A percentile compares a stretch with the other conserved stretches of the same genome.
phyloP scores from a whole-genome alignment of 2,888 invertebrate genomes.

The Drosophila greeni region DNA sequence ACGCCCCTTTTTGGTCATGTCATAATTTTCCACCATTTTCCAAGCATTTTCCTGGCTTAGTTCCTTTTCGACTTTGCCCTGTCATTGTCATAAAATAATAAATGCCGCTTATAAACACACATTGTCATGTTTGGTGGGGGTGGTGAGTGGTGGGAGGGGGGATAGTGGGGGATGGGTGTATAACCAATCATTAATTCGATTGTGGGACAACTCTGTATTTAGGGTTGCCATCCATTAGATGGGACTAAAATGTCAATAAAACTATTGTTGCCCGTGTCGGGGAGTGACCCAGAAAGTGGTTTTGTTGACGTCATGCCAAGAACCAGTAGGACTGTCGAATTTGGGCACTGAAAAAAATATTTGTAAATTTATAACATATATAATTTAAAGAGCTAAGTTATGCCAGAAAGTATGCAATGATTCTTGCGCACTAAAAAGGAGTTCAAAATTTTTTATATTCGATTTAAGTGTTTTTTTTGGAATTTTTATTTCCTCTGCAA shows the following conservation, averaged over 20 bases:
- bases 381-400: neutral
- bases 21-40: slow-evolving; percentile 4
- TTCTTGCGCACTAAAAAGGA: no score
- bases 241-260: slow-evolving; percentile 41
- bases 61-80: slow-evolving; percentile 25
- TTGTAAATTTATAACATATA: neutral
- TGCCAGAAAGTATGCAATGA: neutral
- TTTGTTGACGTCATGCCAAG: slow-evolving; percentile 39
- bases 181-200: slow-evolving; percentile 45
- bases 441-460: no score
- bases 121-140: slow-evolving; percentile 17
- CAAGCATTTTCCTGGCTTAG: slow-evolving; percentile 7
- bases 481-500: slow-evolving; percentile 8
- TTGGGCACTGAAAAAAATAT: slow-evolving; percentile 12
- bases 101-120: slow-evolving; percentile 57
- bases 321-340: slow-evolving; percentile 16
- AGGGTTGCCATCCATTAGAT: slow-evolving; percentile 27
- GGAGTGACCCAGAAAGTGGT: slow-evolving; percentile 40
- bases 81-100: slow-evolving; percentile 63
- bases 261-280: slow-evolving; percentile 32
- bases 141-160: neutral
- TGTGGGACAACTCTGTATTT: slow-evolving; percentile 30
- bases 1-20: slow-evolving; percentile 5
- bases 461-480: neutral
- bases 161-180: neutral